Evolutionary conservation across 2,797 vertebrate genomes (phyloP).

Genomic region (Chelonia mydas): DNA sequence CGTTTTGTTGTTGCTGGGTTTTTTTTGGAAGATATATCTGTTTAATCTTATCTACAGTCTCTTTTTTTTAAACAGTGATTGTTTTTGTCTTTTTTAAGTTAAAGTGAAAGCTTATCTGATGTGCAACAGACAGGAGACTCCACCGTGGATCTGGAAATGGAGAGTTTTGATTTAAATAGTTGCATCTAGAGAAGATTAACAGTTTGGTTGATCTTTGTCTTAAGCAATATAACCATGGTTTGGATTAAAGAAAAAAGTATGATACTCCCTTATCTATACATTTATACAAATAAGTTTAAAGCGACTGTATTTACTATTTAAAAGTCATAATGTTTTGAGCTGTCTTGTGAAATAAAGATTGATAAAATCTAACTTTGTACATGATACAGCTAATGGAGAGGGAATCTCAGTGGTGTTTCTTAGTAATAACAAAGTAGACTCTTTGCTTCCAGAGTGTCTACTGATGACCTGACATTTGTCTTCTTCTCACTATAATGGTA

Average conservation of each 20-base stretch:
- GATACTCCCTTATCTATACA: not conserved
- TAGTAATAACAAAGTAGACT: not conserved
- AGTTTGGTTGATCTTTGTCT: not conserved
- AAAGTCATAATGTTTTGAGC: not conserved
- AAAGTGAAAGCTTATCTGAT: not conserved
- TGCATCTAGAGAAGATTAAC: not conserved
- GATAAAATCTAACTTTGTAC: not conserved
- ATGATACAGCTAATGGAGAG: not conserved
- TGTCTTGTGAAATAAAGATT: not conserved
- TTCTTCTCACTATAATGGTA: fast-evolving
- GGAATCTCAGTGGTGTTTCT: not conserved
- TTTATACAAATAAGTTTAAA: not conserved
- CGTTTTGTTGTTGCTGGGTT: not conserved
- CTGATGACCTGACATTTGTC: not conserved
- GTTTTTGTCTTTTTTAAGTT: conserved; percentile 10
- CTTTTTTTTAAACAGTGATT: not conserved
- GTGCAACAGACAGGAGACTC: not conserved
- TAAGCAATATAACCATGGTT: not conserved
- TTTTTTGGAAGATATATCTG: not conserved
- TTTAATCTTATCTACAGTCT: not conserved
- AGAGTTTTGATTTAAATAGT: not conserved
- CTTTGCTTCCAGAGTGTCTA: not conserved
- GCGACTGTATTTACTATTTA: not conserved
- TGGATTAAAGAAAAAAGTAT: not conserved
- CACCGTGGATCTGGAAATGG: not conserved